Base-by-base conservation (phyloP, 2,888 invertebrate genomes). In the Drosophila austrosaltans region DNA sequence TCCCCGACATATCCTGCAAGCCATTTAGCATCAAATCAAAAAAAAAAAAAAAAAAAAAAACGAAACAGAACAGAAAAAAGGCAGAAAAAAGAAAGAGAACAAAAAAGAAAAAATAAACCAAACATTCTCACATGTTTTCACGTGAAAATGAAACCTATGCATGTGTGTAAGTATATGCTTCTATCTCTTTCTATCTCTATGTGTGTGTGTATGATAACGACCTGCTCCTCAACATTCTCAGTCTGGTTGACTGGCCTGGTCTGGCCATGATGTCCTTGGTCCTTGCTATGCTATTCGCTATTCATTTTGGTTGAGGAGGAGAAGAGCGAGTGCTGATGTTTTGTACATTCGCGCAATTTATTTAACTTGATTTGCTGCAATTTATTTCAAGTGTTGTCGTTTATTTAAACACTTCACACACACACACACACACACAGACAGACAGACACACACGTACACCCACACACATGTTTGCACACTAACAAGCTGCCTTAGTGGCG, bases 341-440 rank as follows among this genome's bases (percentile, higher is more conserved):
- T 61, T 81, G 69, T 74, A 83, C 77, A 83, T 82, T 79, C 79
- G 80, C 82, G 78, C 89, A 80, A 88, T 88, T 82, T 80, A 87
- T 90, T 90, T 81, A 78, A 81, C 82, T 90, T 89, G 89, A 89
- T 89, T 89, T 85, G 89, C 78, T 76, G 89, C 87, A 90, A 89
- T 90, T 89, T 89, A 81, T 88, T 81, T 87, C 78, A 89, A 90
- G 86, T 87, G 89, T 70, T 80, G 80, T 84, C 87, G 77, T 84
- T 88, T 88, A 84, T 86, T 84, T 87, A 84, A 87, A 82, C 85
- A 89, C 89, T 81, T 72, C 28, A 59, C 76, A 67, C 56, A 66
- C 61, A 63, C 54, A 66, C 61, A 63, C 54, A 39, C 63, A n/a
- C 65, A 30, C 44, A 63, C 56, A 28, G 28, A 58, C 48, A 56